These are phyloP conservation scores for Amazona ochrocephala DNA, from an alignment of 2,797 vertebrate genomes.

Conservation along the genomic window DNA sequence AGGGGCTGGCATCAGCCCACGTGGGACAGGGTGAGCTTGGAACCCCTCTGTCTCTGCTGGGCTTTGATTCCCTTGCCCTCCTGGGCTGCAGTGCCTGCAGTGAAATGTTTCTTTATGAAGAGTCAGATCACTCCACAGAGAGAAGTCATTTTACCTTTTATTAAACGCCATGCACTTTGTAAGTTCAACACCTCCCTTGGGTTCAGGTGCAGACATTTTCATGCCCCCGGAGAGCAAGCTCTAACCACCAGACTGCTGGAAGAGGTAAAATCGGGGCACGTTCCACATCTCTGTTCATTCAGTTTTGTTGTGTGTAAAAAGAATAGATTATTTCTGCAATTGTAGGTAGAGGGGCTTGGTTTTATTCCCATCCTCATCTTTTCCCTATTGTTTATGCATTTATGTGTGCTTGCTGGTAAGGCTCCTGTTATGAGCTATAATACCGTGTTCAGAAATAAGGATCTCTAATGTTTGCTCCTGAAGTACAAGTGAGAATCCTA, in stretches of 20 bases:
- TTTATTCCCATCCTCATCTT: neutral
- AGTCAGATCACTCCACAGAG: neutral
- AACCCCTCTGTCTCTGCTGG: neutral
- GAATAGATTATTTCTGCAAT: neutral
- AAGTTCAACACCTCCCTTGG: neutral
- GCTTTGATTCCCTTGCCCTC: neutral
- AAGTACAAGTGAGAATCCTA: neutral
- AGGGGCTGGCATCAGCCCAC: neutral
- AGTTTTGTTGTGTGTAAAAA: neutral
- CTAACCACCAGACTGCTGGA: neutral
- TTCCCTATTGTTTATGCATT: neutral
- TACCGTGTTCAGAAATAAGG: neutral
- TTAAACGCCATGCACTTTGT: neutral
- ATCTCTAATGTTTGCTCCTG: neutral
- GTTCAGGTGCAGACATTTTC: neutral
- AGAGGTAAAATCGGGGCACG: neutral
- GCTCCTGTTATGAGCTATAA: neutral
- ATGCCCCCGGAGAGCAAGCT: neutral
- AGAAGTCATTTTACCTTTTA: neutral
- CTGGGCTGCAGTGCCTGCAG: neutral
- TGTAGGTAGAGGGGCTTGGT: neutral
- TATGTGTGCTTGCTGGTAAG: neutral
- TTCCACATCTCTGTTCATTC: neutral
- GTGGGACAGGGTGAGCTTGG: rapidly evolving
- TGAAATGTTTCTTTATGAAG: neutral